Conservation (phyloP, 2,888 invertebrate genomes). For the Melipona beecheii region DNA sequence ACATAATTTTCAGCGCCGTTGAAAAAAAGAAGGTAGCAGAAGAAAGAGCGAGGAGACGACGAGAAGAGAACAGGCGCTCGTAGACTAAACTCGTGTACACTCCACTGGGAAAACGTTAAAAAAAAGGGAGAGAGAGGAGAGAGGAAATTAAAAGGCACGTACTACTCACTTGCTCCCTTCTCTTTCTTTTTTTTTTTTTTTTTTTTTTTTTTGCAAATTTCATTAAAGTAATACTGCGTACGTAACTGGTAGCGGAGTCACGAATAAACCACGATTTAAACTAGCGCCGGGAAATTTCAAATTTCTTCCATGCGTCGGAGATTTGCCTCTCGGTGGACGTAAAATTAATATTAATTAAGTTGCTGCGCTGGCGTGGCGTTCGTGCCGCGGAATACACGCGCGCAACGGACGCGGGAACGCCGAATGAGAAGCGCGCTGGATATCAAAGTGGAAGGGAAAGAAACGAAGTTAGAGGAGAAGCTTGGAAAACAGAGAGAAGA, state of each 20-base stretch:
- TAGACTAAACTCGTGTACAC: neutral
- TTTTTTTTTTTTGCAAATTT: slow-evolving; percentile 8
- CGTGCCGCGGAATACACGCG: neutral
- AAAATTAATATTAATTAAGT: slow-evolving; percentile 41
- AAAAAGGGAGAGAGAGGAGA: no score
- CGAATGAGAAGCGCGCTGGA: neutral
- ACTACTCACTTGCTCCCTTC: neutral
- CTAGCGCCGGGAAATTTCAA: slow-evolving; percentile 5
- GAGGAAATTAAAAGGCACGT: no score
- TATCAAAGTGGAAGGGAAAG: slow-evolving; percentile 18
- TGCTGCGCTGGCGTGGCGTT: neutral
- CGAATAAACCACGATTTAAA: slow-evolving; percentile 20
- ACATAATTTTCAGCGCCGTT: slow-evolving; percentile 51
- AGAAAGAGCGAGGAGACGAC: neutral
- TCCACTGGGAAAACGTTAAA: neutral
- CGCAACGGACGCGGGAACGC: neutral
- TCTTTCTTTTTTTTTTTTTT: neutral
- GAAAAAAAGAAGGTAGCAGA: neutral
- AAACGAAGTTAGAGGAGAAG: slow-evolving; percentile 18
- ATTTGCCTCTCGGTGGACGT: neutral
- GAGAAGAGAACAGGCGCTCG: neutral
- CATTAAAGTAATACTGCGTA: slow-evolving; percentile 39
- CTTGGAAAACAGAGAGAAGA: slow-evolving; percentile 30
- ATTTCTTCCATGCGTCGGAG: neutral
- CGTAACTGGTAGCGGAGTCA: neutral